Evolutionary conservation across 2,113 vertebrate genomes (phyloP).

Genomic region (Prunella fulvescens): DNA sequence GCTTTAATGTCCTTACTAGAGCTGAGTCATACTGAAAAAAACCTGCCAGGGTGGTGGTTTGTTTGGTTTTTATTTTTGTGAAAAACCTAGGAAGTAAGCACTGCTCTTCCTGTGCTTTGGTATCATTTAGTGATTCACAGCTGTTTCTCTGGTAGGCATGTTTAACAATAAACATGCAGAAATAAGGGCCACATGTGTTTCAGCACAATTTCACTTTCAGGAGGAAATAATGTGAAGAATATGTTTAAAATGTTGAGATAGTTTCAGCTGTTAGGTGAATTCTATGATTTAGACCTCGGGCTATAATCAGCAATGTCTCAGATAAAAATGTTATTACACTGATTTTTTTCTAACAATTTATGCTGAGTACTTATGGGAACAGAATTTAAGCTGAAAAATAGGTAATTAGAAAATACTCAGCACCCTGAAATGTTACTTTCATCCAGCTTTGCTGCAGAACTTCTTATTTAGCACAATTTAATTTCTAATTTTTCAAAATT

Average conservation of each 20-base stretch:
- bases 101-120: background rate
- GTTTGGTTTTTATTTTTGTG: background rate
- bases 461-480: background rate
- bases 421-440: background rate
- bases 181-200: background rate
- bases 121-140: background rate
- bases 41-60: background rate
- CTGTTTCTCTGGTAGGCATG: background rate
- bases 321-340: background rate
- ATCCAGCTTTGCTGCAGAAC: background rate
- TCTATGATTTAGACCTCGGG: background rate
- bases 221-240: background rate
- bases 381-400: background rate
- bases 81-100: background rate
- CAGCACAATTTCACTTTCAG: background rate
- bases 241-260: background rate
- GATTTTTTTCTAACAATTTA: background rate
- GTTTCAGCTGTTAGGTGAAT: background rate
- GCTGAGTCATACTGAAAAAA: conserved; percentile 6
- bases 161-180: background rate
- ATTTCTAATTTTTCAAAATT: background rate
- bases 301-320: background rate
- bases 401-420: background rate
- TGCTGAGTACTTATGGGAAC: background rate
- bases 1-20: background rate